These are phyloP conservation scores for Papilio gigon DNA, from an alignment of 2,888 invertebrate genomes.

Conservation along the genomic window DNA sequence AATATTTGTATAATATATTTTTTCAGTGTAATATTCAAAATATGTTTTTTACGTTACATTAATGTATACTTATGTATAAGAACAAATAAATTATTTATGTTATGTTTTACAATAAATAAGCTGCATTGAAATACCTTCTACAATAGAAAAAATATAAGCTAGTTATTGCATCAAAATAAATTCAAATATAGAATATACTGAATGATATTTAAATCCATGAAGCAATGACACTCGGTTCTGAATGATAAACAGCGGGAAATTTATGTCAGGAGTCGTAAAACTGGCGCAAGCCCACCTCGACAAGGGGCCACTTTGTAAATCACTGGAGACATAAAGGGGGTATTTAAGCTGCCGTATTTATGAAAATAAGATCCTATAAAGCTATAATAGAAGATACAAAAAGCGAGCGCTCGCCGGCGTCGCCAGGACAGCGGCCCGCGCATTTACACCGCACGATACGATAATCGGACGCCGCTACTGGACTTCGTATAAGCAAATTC, in stretches of 20 bases:
- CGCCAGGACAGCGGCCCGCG: conserved; percentile 43
- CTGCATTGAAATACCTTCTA: not conserved
- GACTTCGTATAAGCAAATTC: too few relatives aligned
- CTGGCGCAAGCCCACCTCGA: conserved; percentile 44
- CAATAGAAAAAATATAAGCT: not conserved
- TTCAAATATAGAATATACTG: not conserved
- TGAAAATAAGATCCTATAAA: conserved; percentile 79
- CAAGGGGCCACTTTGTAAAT: conserved; percentile 72
- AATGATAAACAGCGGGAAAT: conserved; percentile 37
- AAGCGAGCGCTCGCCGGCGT: conserved; percentile 60
- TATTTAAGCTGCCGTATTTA: conserved; percentile 79
- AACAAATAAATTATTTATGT: too few relatives aligned
- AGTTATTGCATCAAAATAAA: too few relatives aligned
- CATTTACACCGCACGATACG: conserved; percentile 50
- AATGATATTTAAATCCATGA: not conserved
- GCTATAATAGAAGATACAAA: conserved; percentile 81
- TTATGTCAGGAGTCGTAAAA: conserved; percentile 45
- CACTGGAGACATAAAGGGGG: conserved; percentile 73
- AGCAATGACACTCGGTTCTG: conserved; percentile 13
- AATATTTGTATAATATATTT: too few relatives aligned
- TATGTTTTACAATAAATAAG: too few relatives aligned
- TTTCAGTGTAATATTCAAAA: too few relatives aligned
- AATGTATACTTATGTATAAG: too few relatives aligned
- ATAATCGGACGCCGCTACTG: conserved; percentile 17
- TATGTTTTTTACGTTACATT: too few relatives aligned